These are phyloP conservation scores for Caenorhabditis sp. DNA, from an alignment of 2,888 invertebrate species.

Conservation along the genomic window DNA sequence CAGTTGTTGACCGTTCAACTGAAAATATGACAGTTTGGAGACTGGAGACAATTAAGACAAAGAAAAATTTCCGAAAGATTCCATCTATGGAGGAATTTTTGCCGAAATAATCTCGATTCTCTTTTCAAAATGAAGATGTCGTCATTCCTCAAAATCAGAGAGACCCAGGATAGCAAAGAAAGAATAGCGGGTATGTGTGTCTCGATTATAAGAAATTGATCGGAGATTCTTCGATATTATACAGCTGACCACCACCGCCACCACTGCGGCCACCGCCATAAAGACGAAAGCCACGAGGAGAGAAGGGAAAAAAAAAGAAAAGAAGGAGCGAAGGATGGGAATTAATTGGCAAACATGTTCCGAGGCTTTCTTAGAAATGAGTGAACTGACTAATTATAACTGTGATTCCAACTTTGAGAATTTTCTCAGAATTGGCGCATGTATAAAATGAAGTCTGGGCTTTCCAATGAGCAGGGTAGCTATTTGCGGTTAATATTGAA, in stretches of 20 bases:
- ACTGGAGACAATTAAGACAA: background rate
- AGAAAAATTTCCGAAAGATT: conserved; percentile 6
- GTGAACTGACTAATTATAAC: conserved; percentile 11
- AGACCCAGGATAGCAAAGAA: conserved; percentile 10
- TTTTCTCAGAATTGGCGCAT: no score
- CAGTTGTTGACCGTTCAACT: conserved; percentile 93
- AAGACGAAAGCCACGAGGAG: conserved; percentile 22
- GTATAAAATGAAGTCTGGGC: no score
- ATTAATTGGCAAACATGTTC: conserved; percentile 51
- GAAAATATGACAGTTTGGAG: conserved; percentile 11
- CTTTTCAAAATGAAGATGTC: conserved; percentile 40
- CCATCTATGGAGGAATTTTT: background rate
- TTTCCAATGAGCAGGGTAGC: no score
- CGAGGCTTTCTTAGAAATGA: conserved; percentile 1
- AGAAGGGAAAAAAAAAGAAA: conserved; percentile 18
- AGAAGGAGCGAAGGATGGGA: conserved; percentile 16
- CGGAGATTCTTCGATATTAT: conserved; percentile 42
- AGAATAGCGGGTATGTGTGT: conserved; percentile 3
- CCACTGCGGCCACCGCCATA: conserved; percentile 2
- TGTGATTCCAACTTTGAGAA: background rate
- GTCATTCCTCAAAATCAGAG: conserved; percentile 34
- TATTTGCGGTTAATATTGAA: no score
- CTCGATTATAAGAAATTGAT: conserved; percentile 43
- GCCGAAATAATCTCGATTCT: conserved; percentile 9
- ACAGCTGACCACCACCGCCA: conserved; percentile 50